A percentile compares a stretch with the other conserved stretches of the same genome.
Evolutionary conservation across 2,888 invertebrate genomes (phyloP).

Genomic region (Eledone cirrhosa): DNA sequence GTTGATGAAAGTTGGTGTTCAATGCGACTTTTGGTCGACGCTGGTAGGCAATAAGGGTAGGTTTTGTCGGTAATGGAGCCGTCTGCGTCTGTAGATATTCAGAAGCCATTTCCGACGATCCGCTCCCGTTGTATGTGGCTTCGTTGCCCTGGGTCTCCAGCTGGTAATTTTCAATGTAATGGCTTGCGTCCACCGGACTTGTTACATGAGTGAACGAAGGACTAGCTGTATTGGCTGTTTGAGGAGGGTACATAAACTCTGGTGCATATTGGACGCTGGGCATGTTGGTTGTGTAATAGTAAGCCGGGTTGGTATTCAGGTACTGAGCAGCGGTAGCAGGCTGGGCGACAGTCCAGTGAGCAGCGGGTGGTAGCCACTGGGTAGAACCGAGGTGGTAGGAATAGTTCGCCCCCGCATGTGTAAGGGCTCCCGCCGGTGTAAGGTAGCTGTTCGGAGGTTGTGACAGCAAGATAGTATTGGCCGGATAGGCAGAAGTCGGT

Average conservation of each 20-base stretch:
- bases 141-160: not conserved
- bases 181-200: not conserved
- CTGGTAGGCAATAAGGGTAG: constrained; percentile 2
- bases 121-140: not conserved
- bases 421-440: not conserved
- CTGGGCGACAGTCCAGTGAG: not conserved
- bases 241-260: not conserved
- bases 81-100: not conserved
- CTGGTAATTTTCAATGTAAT: not conserved
- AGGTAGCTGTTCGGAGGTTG: not conserved
- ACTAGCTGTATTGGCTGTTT: not conserved
- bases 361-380: not conserved
- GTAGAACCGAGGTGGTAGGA: not conserved
- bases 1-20: not conserved
- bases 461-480: not conserved
- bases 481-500: not conserved
- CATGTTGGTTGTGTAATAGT: not conserved
- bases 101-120: not conserved
- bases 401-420: not conserved
- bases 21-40: not conserved
- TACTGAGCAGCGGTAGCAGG: not conserved
- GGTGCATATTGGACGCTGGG: constrained; percentile 19
- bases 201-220: not conserved
- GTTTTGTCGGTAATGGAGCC: not conserved
- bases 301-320: constrained; percentile 4